These are phyloP conservation scores for Aphrocallistes beatrix DNA, from an alignment of 37 sponge, comb jelly and placozoan species.

Conservation along the genomic window DNA sequence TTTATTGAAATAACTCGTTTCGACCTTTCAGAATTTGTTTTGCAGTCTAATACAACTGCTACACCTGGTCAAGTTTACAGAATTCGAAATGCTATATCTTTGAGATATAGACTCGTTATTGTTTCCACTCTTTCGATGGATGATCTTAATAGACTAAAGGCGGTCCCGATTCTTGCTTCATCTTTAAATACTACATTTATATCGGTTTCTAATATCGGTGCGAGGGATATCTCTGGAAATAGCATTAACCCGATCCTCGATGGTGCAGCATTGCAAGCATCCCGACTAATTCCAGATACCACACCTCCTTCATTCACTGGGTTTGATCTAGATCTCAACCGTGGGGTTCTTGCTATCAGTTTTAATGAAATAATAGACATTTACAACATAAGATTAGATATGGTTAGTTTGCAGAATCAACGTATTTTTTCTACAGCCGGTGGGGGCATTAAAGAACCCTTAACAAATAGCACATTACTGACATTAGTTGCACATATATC, in stretches of 20 bases:
- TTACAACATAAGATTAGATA: slow-evolving; percentile 25
- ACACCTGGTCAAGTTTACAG: slow-evolving; percentile 37
- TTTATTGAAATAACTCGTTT: slow-evolving; percentile 35
- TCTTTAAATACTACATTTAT: slow-evolving; percentile 45
- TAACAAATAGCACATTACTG: neutral
- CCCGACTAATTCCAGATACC: slow-evolving; percentile 38
- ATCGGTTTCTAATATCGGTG: slow-evolving; percentile 29
- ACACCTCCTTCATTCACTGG: slow-evolving; percentile 31
- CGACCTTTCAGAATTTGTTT: slow-evolving; percentile 28
- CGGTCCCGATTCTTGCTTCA: slow-evolving; percentile 41
- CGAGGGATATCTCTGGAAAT: slow-evolving; percentile 56
- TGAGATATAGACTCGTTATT: slow-evolving; percentile 7
- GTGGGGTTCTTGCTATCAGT: slow-evolving; percentile 37
- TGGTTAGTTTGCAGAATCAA: slow-evolving; percentile 48
- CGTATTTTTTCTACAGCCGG: neutral
- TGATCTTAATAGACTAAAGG: slow-evolving; percentile 64
- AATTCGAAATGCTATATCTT: slow-evolving; percentile 32
- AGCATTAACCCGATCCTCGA: slow-evolving; percentile 26
- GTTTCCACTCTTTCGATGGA: slow-evolving; percentile 31
- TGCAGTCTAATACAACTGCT: slow-evolving; percentile 49
- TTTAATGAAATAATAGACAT: slow-evolving; percentile 63
- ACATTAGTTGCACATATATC: neutral
- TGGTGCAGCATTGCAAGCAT: slow-evolving; percentile 39
- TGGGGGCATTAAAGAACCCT: neutral
- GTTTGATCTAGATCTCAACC: slow-evolving; percentile 61